A percentile compares a stretch with the other conserved stretches of the same genome.
phyloP scores from a whole-genome alignment of 2,888 invertebrate genomes.

The Archips crataeganus region DNA sequence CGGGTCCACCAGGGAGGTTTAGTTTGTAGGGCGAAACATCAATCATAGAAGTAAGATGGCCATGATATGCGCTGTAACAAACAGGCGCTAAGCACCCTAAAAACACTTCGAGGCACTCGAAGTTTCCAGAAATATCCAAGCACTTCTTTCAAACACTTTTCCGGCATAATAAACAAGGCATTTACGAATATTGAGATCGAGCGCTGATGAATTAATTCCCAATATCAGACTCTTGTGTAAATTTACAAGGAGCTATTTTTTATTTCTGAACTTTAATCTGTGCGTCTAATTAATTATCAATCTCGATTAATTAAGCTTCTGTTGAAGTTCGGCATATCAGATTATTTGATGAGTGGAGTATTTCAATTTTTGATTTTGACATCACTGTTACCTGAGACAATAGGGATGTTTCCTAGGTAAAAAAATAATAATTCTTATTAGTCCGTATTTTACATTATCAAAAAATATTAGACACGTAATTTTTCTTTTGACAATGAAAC shows the following conservation, averaged over 20 bases:
- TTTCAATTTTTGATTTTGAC: neutral
- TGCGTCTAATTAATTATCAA: constrained; percentile 1
- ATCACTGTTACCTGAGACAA: constrained; percentile 1
- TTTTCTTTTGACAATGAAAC: no score
- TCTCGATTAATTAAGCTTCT: constrained; percentile 7
- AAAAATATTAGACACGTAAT: no score
- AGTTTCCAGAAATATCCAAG: constrained; percentile 53
- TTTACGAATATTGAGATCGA: constrained; percentile 29
- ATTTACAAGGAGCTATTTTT: constrained; percentile 7
- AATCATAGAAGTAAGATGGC: constrained; percentile 97
- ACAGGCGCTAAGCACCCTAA: constrained; percentile 84
- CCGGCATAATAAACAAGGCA: constrained; percentile 40
- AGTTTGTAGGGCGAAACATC: constrained; percentile 99
- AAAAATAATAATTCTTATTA: no score
- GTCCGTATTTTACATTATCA: no score
- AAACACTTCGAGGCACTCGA: constrained; percentile 70
- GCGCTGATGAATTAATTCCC: constrained; percentile 9
- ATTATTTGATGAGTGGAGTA: neutral
- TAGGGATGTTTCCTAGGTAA: no score
- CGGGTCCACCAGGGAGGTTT: constrained; percentile 93
- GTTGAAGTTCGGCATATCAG: neutral
- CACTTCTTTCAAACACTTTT: constrained; percentile 41
- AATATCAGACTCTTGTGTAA: constrained; percentile 6
- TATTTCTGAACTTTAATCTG: neutral
- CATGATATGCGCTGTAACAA: constrained; percentile 98